These are phyloP conservation scores for Amblyraja radiata DNA, from an alignment of 2,797 vertebrate genomes.

Conservation along the genomic window DNA sequence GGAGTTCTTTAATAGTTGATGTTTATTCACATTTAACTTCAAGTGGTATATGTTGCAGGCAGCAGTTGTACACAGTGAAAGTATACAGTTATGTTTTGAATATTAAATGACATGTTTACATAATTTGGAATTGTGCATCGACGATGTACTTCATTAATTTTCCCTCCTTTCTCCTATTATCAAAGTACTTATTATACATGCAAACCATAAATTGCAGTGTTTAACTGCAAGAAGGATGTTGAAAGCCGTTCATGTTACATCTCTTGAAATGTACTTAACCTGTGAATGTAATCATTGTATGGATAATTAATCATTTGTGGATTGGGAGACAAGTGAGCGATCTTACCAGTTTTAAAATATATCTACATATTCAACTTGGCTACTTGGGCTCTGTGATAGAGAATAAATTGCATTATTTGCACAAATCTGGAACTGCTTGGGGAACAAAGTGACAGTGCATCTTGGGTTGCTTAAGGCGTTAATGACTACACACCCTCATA, in stretches of 20 bases:
- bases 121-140: constrained; percentile 23
- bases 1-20: not conserved
- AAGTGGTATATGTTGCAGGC: not conserved
- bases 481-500: constrained; percentile 8
- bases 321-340: not conserved
- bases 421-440: constrained; percentile 30
- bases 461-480: constrained; percentile 30
- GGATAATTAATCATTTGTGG: not conserved
- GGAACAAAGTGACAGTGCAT: constrained; percentile 34
- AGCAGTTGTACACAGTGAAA: not conserved
- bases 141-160: not conserved
- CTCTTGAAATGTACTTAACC: not conserved
- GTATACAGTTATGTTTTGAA: constrained; percentile 33
- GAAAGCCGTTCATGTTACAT: not conserved
- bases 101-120: constrained; percentile 32
- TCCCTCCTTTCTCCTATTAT: not conserved
- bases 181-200: not conserved
- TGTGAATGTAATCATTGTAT: constrained; percentile 26
- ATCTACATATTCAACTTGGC: not conserved
- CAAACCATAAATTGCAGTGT: not conserved
- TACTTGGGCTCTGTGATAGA: constrained; percentile 32
- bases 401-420: constrained; percentile 36
- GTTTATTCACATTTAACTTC: not conserved
- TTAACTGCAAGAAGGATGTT: not conserved
- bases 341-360: not conserved